A percentile compares a stretch with the other conserved stretches of the same genome.
These are phyloP conservation scores for Heptranchias perlo DNA, from an alignment of 2,113 vertebrate genomes.

Conservation along the genomic window DNA sequence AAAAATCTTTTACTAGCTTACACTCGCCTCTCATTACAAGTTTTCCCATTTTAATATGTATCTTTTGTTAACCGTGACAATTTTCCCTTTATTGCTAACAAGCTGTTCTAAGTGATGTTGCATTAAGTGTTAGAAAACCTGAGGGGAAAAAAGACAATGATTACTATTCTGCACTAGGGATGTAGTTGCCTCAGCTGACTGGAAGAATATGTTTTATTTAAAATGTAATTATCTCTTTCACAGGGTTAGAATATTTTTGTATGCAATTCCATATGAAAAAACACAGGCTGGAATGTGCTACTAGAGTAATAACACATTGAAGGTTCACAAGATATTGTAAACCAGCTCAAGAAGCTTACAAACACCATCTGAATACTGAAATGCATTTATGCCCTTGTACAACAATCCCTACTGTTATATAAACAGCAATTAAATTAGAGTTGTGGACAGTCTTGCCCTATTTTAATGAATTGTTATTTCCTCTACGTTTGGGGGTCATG, in stretches of 20 bases:
- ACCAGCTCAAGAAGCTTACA: background rate
- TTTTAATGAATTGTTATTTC: background rate
- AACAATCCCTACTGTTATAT: background rate
- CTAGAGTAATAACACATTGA: background rate
- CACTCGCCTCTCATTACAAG: background rate
- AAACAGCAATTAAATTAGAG: background rate
- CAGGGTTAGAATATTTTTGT: background rate
- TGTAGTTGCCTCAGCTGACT: background rate
- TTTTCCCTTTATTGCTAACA: background rate
- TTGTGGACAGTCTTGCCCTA: background rate
- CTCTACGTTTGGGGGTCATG: background rate
- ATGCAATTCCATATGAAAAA: background rate
- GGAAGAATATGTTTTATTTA: background rate
- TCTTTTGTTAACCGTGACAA: background rate
- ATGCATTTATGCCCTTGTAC: background rate
- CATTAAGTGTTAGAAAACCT: background rate
- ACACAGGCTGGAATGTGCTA: background rate
- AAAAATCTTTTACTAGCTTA: background rate
- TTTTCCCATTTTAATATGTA: background rate
- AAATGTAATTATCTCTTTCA: background rate
- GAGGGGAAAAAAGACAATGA: background rate
- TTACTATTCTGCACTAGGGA: background rate
- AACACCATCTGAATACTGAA: background rate
- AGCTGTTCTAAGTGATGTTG: background rate
- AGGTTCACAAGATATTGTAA: background rate